Evolutionary conservation across 2,888 invertebrate species (phyloP), one percentile per base, ranked within the genome.

Genomic region (Branchinecta sandiegonensis): DNA sequence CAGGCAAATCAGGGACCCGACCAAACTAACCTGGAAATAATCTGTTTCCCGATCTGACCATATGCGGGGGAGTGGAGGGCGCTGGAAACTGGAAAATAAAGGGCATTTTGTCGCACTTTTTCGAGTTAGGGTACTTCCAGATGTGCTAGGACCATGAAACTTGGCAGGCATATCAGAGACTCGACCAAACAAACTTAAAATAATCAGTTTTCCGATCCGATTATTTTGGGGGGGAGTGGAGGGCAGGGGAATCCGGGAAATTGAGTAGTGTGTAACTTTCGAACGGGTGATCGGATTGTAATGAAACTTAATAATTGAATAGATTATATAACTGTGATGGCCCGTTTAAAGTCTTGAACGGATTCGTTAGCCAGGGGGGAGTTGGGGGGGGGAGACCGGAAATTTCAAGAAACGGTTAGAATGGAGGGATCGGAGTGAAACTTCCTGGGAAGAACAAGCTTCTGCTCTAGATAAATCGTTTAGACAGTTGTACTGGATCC

Each of bases 251-350:
- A 50, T 50, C n/a, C 50, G 50, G n/a, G n/a, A 50, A 50, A 50
- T 13, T 50, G 13, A 50, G 50, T 2, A 50, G n/a, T 2, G n/a
- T 50, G 50, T 50, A 50, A 50, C 50, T 50, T 50, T 13, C 50
- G 50, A 50, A 50, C 50, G 50, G 50, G 50, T 50, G 13, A 50
- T 50, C n/a, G 50, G 50, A 50, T 50, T n/a, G 50, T 50, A 50
- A 3, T 50, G 50, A 50, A 50, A 50, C n/a, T 50, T 50, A n/a
- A 50, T 50, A 50, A 13, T 3, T 50, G n/a, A n/a, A 50, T 13
- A n/a, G 50, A 50, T 2, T n/a, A 13, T n/a, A n/a, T 50, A n/a
- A 2, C 50, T 50, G 13, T 13, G 50, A 50, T 13, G 13, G 1
- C 50, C n/a, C n/a, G 13, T 50, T 50, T 50, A 13, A 50, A 50